Evolutionary conservation across 2,888 invertebrate genomes (phyloP), one percentile per base, ranked within the genome.

Genomic region (Eremobia ochroleuca): DNA sequence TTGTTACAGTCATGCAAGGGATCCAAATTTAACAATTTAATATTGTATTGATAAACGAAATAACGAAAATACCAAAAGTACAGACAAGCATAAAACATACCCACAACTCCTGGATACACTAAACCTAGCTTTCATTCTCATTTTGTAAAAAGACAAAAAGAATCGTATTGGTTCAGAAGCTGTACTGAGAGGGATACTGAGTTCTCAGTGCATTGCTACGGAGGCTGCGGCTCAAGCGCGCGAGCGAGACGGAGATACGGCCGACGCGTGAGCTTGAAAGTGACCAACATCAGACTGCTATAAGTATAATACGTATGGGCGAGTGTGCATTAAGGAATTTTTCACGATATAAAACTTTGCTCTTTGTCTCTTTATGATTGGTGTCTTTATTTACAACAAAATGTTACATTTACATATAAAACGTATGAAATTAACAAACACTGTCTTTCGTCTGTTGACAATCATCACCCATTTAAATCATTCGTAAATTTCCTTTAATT

Each of bases 111-210:
- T 71, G 46, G 77, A 76, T 71, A 58, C 52, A 75, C 67, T 49
- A 80, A 80, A 77, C 61, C 77, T 81, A 82, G 77, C 79, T 77
- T 79, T 83, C 77, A 68, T 88, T 87, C 86, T 88, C 85, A 87
- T 89, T 90, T 88, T 85, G 78, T 89, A 88, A 87, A 91, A 91
- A 91, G 89, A 90, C 80, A 87, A 93, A 92, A 92, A 91, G 85
- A 91, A 90, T 86, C 86, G 85, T 90, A 92, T 91, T 91, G 90
- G 92, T 92, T 91, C 91, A 90, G 92, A 92, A 93, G 92, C 92
- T 92, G 91, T 92, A 92, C 91, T 87, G 90, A 89, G 88, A 91
- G 88, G 87, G 85, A 86, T 88, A 85, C 83, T 80, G 76, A 87
- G 79, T 80, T 80, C 79, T 89, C 83, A 77, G 81, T 88, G 81